These are phyloP conservation scores for Aplocera efformata DNA, from an alignment of 2,888 invertebrate genomes.

Conservation along the genomic window DNA sequence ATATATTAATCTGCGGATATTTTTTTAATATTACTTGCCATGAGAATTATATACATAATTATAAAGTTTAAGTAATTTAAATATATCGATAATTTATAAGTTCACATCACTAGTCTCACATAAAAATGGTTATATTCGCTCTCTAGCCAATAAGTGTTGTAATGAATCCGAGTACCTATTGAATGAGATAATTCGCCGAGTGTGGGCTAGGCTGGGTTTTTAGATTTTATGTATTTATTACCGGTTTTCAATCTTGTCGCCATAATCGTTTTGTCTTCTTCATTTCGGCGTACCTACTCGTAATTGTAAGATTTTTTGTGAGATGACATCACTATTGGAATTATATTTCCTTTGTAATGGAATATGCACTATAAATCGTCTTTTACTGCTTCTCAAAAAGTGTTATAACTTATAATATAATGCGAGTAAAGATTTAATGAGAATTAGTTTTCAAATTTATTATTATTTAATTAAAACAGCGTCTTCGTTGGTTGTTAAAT, in stretches of 20 bases:
- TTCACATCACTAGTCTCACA: conserved; percentile 47
- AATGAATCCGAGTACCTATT: conserved; percentile 75
- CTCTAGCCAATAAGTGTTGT: conserved; percentile 72
- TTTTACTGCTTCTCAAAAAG: conserved; percentile 16
- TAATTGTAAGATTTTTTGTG: conserved; percentile 28
- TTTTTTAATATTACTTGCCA: too few relatives aligned
- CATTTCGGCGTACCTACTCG: conserved; percentile 27
- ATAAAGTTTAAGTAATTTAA: too few relatives aligned
- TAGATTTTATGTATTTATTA: conserved; percentile 63
- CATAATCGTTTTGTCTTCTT: conserved; percentile 40
- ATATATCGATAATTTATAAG: background rate
- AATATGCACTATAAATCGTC: conserved; percentile 22
- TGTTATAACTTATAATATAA: conserved; percentile 3
- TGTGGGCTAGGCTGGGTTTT: conserved; percentile 68
- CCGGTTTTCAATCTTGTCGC: conserved; percentile 69
- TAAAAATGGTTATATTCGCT: conserved; percentile 72
- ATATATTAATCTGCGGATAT: too few relatives aligned
- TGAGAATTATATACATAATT: too few relatives aligned
- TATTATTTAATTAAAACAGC: too few relatives aligned
- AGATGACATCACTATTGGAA: conserved; percentile 26
- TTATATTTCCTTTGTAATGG: conserved; percentile 25
- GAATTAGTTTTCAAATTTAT: background rate
- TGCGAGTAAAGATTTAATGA: conserved; percentile 1
- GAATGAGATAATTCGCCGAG: conserved; percentile 67
- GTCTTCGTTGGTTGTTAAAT: too few relatives aligned